A percentile compares a stretch with the other conserved stretches of the same genome.
Evolutionary conservation across 2,113 vertebrate species (phyloP).

Genomic region (Eurypyga helias): DNA sequence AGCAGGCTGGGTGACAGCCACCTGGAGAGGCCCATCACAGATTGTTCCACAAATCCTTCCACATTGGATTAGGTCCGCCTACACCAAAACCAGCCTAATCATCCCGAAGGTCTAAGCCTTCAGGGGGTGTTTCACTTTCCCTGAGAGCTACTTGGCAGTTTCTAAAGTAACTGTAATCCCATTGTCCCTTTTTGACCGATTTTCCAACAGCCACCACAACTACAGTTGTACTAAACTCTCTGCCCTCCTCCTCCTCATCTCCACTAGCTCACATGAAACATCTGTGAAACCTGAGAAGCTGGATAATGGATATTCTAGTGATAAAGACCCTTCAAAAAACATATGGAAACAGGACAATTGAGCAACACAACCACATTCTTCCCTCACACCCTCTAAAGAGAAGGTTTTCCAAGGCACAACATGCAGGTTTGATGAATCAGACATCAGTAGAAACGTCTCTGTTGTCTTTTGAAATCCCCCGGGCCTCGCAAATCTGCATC

Average conservation of each 20-base stretch:
- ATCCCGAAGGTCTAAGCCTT: neutral
- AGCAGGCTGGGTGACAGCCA: neutral
- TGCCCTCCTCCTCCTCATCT: neutral
- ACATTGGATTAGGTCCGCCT: neutral
- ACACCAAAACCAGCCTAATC: neutral
- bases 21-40: neutral
- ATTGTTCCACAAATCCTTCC: neutral
- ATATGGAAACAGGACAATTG: neutral
- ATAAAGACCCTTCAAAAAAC: neutral
- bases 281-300: neutral
- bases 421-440: neutral
- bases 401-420: neutral
- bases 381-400: neutral
- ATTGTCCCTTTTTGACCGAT: accelerated
- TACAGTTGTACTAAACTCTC: neutral
- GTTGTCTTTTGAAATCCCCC: neutral
- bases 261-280: neutral
- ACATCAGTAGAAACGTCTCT: neutral
- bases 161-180: neutral
- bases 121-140: neutral
- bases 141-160: neutral
- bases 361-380: neutral
- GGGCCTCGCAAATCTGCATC: neutral
- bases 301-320: neutral
- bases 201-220: neutral